Evolutionary conservation across 1,140 invertebrate genomes (phyloP).

Genomic region (Trichogramma pretiosum): DNA sequence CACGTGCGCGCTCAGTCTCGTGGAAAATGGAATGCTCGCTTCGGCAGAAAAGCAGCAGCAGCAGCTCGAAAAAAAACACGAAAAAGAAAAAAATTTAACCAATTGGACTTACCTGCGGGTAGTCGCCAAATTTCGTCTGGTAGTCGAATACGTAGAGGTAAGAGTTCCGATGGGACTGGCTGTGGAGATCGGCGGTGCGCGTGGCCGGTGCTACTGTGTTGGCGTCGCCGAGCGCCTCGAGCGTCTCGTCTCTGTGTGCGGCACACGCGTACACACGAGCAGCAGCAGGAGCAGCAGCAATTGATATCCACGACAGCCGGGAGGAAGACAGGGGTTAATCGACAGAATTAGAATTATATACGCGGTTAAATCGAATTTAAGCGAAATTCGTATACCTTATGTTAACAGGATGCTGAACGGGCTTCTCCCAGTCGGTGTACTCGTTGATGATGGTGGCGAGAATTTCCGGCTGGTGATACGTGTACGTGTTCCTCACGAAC

Average conservation of each 20-base stretch:
- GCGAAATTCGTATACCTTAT: constrained; percentile 54
- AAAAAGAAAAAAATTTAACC: too few relatives aligned
- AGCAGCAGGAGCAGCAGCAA: too few relatives aligned
- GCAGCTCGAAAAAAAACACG: too few relatives aligned
- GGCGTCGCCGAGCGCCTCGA: constrained; percentile 89
- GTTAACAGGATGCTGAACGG: constrained; percentile 84
- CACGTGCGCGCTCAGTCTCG: too few relatives aligned
- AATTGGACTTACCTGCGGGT: constrained; percentile 69
- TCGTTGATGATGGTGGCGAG: constrained; percentile 87
- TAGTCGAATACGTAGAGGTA: constrained; percentile 92
- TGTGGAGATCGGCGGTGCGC: constrained; percentile 85
- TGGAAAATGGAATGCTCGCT: too few relatives aligned
- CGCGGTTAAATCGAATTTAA: too few relatives aligned
- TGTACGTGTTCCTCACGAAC: constrained; percentile 87
- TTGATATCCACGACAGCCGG: too few relatives aligned
- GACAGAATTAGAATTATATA: neutral
- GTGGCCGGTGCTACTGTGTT: constrained; percentile 87
- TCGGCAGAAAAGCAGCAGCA: too few relatives aligned
- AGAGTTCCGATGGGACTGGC: constrained; percentile 69
- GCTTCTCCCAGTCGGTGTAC: constrained; percentile 94
- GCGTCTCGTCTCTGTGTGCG: constrained; percentile 83
- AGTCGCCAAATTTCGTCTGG: constrained; percentile 84
- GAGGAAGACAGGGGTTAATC: too few relatives aligned
- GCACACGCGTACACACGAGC: constrained; percentile 11
- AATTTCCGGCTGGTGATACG: constrained; percentile 75